Percentiles rank a stretch among this genome's conserved stretches.
Conservation (phyloP, 2,888 invertebrate species). For the Xanthorhoe spadicearia region DNA sequence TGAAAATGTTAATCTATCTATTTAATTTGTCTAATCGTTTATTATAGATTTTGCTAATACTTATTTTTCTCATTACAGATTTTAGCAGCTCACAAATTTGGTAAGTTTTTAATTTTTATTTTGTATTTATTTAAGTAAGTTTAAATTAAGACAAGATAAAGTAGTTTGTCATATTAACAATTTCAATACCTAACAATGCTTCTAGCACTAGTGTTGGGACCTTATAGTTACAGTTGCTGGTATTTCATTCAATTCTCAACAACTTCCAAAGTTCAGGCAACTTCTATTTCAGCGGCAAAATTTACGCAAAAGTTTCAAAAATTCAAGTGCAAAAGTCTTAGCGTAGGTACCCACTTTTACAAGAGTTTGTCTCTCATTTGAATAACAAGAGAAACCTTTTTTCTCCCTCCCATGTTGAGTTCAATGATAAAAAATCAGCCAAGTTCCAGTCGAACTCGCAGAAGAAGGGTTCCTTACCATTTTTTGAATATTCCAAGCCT, state of each 20-base stretch:
- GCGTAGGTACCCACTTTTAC: slow-evolving; percentile 53
- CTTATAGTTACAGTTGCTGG: not conserved
- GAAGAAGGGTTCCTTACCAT: too few relatives aligned
- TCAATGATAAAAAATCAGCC: slow-evolving; percentile 43
- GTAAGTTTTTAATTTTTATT: too few relatives aligned
- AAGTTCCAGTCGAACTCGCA: too few relatives aligned
- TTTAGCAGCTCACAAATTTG: not conserved
- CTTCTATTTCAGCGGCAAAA: slow-evolving; percentile 20
- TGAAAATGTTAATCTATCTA: too few relatives aligned
- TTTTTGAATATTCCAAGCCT: too few relatives aligned
- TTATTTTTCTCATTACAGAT: not conserved
- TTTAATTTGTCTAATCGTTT: too few relatives aligned
- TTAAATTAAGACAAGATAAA: too few relatives aligned
- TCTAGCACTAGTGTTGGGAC: not conserved
- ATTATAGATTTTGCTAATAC: not conserved
- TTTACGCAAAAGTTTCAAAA: slow-evolving; percentile 53
- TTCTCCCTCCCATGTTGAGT: slow-evolving; percentile 46
- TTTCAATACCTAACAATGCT: not conserved
- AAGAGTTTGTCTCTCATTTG: slow-evolving; percentile 74
- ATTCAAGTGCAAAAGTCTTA: slow-evolving; percentile 59
- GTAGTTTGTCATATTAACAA: not conserved
- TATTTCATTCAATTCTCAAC: slow-evolving; percentile 12
- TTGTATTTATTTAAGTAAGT: too few relatives aligned
- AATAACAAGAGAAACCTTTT: slow-evolving; percentile 79
- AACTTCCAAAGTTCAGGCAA: slow-evolving; percentile 14